Percentiles rank a stretch among this genome's conserved stretches.
Evolutionary conservation across 2,113 vertebrate species (phyloP).

Genomic region (Smithornis capensis): DNA sequence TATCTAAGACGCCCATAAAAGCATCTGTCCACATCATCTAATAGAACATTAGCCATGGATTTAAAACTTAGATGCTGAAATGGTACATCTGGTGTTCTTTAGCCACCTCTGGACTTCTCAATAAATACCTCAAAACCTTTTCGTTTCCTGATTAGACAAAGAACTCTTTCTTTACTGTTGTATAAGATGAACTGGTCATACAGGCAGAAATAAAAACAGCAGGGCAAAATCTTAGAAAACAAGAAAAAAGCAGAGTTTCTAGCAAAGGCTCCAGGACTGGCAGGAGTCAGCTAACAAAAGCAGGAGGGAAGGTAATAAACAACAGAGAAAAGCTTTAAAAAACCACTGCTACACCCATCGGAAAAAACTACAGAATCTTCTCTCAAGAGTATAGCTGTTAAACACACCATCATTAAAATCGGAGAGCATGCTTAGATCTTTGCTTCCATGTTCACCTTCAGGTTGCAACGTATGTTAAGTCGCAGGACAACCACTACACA

Average conservation of each 20-base stretch:
- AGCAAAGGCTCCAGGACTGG: background rate
- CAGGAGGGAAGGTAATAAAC: background rate
- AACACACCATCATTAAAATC: background rate
- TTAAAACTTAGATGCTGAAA: background rate
- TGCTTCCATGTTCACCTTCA: background rate
- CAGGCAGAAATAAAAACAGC: background rate
- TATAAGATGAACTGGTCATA: background rate
- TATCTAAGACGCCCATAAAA: background rate
- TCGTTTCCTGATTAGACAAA: background rate
- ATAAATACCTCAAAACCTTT: background rate
- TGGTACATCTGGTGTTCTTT: background rate
- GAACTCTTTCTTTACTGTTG: background rate
- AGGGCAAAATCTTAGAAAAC: background rate
- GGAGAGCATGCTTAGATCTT: background rate
- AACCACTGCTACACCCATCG: background rate
- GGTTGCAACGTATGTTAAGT: background rate
- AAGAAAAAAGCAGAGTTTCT: background rate
- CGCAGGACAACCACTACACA: fast-evolving
- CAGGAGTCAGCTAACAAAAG: background rate
- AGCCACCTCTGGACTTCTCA: background rate
- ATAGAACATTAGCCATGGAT: background rate
- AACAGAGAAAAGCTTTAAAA: background rate
- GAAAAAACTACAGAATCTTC: background rate
- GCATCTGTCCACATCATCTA: background rate
- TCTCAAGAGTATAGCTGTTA: background rate